These are phyloP conservation scores for Poecilia picta DNA, from an alignment of 2,797 vertebrate species.

Conservation along the genomic window DNA sequence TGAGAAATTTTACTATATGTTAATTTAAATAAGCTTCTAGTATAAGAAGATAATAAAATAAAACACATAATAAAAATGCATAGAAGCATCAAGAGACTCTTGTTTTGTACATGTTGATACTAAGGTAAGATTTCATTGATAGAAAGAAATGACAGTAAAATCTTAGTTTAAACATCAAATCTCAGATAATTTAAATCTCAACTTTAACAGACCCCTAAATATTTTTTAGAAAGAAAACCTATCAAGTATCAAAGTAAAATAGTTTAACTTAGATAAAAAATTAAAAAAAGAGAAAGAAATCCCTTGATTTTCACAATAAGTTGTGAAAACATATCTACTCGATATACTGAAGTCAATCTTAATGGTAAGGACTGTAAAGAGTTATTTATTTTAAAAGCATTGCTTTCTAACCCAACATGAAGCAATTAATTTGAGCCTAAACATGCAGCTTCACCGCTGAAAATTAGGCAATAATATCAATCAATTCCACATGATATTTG, in stretches of 20 bases:
- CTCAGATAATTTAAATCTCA: not conserved
- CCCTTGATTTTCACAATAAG: not conserved
- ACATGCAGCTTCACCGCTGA: not conserved
- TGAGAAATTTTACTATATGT: not conserved
- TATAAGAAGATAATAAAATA: not conserved
- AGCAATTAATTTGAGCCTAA: not conserved
- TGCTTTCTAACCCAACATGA: not conserved
- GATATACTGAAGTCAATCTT: not conserved
- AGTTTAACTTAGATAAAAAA: not conserved
- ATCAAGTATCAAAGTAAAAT: not conserved
- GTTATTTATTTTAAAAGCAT: not conserved
- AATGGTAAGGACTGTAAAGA: not conserved
- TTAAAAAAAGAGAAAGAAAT: not conserved
- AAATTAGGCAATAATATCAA: not conserved
- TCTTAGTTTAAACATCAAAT: not conserved
- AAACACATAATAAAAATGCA: not conserved
- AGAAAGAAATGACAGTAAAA: not conserved
- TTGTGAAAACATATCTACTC: not conserved
- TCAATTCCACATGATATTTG: constrained; percentile 1
- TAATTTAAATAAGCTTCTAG: not conserved
- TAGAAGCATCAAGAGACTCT: not conserved
- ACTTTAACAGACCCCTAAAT: not conserved
- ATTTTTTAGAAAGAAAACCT: not conserved
- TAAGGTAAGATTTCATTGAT: not conserved
- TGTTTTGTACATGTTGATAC: not conserved